Base-by-base conservation (phyloP, 2,888 invertebrate species). In the Empis stercorea region DNA sequence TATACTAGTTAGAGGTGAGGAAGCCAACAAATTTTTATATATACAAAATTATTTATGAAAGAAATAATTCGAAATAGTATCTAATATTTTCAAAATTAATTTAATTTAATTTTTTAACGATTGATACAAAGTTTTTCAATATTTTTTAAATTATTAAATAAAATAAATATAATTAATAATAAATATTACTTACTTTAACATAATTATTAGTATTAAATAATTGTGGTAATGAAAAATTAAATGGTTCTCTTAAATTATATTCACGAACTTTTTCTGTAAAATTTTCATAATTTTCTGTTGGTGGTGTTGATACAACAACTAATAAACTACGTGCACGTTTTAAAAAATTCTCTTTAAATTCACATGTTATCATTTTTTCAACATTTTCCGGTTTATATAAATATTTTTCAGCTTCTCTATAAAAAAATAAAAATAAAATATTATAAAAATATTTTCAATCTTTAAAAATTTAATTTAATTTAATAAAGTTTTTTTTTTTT, bases 281-380 rank as follows among this genome's bases (percentile, higher is more conserved):
- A 30, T 79, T 73, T 55, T 80, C 79, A 60, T 84, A 84, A 56
- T 78, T 77, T 53, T 70, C 65, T 54, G 79, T 75, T 1, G 94
- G 92, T 42, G 91, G 87, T 17, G 91, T 87, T 0, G 89, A 84
- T 2, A 87, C 89, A 39, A 96, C 84, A 16, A 95, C 89, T 50
- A 96, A 75, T 23, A 95, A 72, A 3, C 89, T 92, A 59, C 82
- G 79, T 2, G 87, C 87, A 42, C 82, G 74, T 61, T 81, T 83
- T 55, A 76, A 60, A 48, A 70, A 66, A 46, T 58, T 63, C 44
- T 66, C 65, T 9, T 62, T 76, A 57, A 79, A 78, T 61, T 71
- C 74, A 71, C 81, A 81, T 53, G 71, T 71, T 50, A 71, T 72
- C 58, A 76, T 68, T 57, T 76, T 76, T 43, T 73, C 72, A 52